Base-by-base conservation (phyloP, 1,140 invertebrate species). In the Drosophila kanapiae region DNA sequence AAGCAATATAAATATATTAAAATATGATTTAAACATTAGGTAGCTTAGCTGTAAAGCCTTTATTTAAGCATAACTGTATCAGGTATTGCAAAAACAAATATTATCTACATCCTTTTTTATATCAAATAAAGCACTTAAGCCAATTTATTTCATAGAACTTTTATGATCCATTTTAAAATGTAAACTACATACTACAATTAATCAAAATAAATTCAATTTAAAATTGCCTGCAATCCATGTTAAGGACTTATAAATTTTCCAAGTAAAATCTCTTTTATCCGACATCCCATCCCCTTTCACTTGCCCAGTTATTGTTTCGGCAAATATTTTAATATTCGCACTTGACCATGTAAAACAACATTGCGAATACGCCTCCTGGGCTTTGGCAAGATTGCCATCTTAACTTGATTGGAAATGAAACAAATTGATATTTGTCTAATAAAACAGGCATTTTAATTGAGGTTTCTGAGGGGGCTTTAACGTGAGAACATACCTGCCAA, bases 341-440 rank as follows among this genome's bases (percentile, higher is more conserved):
- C 51, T 54, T 48, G 49, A 1, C 18, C 29, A 38, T 37, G 27
- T 33, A 72, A 31, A 37, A 14, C 51, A 59, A 59, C 14, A 72
- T 59, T 72, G 29, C 35, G 64, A 37, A 57, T 57, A 69, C 65
- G 49, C 64, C 65, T 29, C 23, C 13, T 43, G 67, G 65, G 35
- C 29, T 53, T 48, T 33, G 31, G 31, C 27, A 10, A 45, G 42
- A 37, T 56, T 45, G 42, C 10, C 51, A 49, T 72, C 51, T 71
- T 59, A 58, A 59, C 51, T 59, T 71, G 69, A 77, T 67, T 65
- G 56, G 23, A 68, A 68, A 45, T 47, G 56, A 68, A 77, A 68
- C 77, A 80, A 87, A 88, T 87, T 87, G 68, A 70, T 83, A 87
- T 87, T 83, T 77, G 80, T 74, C 77, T 58, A 78, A 87, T 88